Percentiles rank a stretch among this genome's conserved stretches.
phyloP scores from a whole-genome alignment of 1,140 invertebrate genomes.

The Heliconius hewitsoni region DNA sequence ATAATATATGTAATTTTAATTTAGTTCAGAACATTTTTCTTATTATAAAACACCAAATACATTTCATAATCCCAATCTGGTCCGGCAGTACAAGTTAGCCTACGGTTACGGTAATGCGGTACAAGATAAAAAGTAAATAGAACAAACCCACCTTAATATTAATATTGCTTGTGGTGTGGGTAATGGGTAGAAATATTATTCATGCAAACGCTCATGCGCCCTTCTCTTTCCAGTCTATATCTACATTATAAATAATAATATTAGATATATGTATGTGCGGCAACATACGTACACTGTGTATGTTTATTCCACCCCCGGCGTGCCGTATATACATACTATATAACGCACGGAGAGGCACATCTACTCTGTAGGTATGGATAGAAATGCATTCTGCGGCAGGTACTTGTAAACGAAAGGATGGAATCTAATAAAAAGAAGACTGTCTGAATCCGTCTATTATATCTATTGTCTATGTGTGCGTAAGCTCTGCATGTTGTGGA shows the following conservation, averaged over 20 bases:
- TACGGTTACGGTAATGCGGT: constrained; percentile 29
- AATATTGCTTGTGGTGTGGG: constrained; percentile 41
- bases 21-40: not conserved
- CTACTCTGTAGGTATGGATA: constrained; percentile 35
- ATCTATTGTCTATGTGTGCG: constrained; percentile 55
- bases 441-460: constrained; percentile 61
- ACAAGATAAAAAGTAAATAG: constrained; percentile 42
- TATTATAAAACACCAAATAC: constrained; percentile 7
- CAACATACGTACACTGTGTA: constrained; percentile 34
- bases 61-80: constrained; percentile 7
- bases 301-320: constrained; percentile 41
- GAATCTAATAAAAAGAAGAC: constrained; percentile 73
- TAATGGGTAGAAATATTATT: constrained; percentile 54
- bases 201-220: constrained; percentile 63
- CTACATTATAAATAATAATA: constrained; percentile 58
- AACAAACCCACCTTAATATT: constrained; percentile 42
- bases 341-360: constrained; percentile 7
- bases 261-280: constrained; percentile 42
- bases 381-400: constrained; percentile 56
- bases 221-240: constrained; percentile 57
- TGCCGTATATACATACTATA: constrained; percentile 3
- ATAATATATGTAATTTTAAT: not conserved
- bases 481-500: constrained; percentile 58
- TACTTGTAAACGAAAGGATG: constrained; percentile 64
- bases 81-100: constrained; percentile 23